These are phyloP conservation scores for Acanthosepion esculentum DNA, from an alignment of 2,888 invertebrate genomes.

Conservation along the genomic window DNA sequence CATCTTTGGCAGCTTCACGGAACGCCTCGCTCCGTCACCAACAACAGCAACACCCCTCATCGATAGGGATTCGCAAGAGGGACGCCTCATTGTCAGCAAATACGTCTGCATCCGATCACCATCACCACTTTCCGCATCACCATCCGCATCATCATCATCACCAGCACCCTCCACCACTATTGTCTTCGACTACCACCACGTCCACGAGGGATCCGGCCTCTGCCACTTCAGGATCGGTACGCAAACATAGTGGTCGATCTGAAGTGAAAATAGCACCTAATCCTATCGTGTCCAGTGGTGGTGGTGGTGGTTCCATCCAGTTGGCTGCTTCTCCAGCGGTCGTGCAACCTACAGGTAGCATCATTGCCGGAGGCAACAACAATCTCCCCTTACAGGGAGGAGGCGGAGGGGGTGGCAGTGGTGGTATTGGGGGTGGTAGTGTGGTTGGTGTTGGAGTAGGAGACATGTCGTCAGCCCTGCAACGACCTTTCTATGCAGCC, in stretches of 20 bases:
- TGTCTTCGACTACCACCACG: constrained; percentile 49
- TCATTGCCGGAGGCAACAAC: constrained; percentile 37
- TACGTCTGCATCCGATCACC: constrained; percentile 43
- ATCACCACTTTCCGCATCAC: constrained; percentile 51
- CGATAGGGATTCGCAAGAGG: constrained; percentile 50
- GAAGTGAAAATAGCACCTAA: constrained; percentile 65
- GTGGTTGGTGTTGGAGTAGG: constrained; percentile 56
- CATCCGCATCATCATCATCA: constrained; percentile 49
- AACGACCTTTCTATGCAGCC: constrained; percentile 58
- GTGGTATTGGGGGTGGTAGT: constrained; percentile 50
- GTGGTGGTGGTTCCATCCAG: constrained; percentile 56
- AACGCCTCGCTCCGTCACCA: constrained; percentile 58
- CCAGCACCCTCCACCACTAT: constrained; percentile 49
- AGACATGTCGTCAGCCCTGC: constrained; percentile 55
- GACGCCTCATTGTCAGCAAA: constrained; percentile 39
- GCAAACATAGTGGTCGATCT: constrained; percentile 52
- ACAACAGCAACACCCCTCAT: constrained; percentile 58
- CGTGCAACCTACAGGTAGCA: constrained; percentile 41
- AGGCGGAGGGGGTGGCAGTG: constrained; percentile 46
- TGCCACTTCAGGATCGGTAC: constrained; percentile 51
- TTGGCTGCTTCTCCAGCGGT: constrained; percentile 51
- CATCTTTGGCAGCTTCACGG: constrained; percentile 52
- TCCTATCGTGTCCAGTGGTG: constrained; percentile 55
- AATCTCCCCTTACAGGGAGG: constrained; percentile 47
- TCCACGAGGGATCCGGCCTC: constrained; percentile 50